Percentiles rank a stretch among this genome's conserved stretches.
Evolutionary conservation across 2,113 vertebrate genomes (phyloP).

Genomic region (Pholis gunnellus): DNA sequence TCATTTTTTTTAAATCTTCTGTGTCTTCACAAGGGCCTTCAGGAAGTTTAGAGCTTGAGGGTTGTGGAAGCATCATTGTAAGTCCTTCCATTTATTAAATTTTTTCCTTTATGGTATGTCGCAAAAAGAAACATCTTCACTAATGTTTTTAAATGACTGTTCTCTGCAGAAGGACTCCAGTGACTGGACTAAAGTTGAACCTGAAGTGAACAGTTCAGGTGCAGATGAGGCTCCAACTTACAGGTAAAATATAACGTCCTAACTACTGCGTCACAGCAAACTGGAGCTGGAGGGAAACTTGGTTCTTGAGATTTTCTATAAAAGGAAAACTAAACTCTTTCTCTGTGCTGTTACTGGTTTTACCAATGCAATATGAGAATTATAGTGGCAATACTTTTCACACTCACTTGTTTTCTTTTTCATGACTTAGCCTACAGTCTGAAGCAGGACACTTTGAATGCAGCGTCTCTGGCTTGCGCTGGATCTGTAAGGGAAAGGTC

Average conservation of each 20-base stretch:
- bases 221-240: background rate
- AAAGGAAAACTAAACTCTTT: background rate
- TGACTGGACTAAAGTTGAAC: conserved; percentile 32
- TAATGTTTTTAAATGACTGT: background rate
- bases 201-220: background rate
- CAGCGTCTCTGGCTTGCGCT: conserved; percentile 44
- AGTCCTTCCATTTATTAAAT: background rate
- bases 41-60: background rate
- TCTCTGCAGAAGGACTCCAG: conserved; percentile 7
- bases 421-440: conserved; percentile 32
- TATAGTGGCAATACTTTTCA: no score
- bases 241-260: conserved; percentile 14
- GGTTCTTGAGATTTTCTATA: background rate
- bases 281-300: background rate
- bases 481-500: conserved; percentile 43
- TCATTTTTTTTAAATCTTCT: background rate
- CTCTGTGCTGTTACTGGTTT: no score
- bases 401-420: background rate
- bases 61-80: background rate
- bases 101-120: background rate
- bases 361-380: no score
- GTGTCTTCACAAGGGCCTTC: conserved; percentile 2
- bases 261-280: background rate
- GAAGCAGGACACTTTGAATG: conserved; percentile 45
- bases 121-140: background rate